Conservation (phyloP, 1,140 invertebrate genomes). For the Saccostrea echinata region DNA sequence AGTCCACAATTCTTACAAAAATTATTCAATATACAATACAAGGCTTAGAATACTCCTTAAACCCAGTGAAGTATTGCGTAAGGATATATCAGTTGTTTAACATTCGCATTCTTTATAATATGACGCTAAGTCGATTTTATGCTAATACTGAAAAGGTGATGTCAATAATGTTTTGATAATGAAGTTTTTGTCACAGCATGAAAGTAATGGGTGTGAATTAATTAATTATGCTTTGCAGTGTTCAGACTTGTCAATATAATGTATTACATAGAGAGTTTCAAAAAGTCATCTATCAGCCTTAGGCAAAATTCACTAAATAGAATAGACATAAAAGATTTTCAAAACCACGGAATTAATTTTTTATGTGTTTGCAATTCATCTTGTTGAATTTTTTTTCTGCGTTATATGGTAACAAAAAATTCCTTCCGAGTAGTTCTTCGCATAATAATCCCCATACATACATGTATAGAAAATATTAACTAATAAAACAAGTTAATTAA, state of each 20-base stretch:
- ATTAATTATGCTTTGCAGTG: slow-evolving; percentile 23
- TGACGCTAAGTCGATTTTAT: slow-evolving; percentile 37
- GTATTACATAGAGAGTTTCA: background rate
- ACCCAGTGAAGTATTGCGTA: background rate
- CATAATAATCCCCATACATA: too few relatives aligned
- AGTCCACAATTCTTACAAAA: background rate
- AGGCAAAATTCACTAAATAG: background rate
- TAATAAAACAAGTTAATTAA: too few relatives aligned
- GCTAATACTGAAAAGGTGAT: slow-evolving; percentile 14
- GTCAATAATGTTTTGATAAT: slow-evolving; percentile 34
- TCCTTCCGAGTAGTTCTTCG: too few relatives aligned
- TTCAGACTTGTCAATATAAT: slow-evolving; percentile 21
- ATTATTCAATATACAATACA: slow-evolving; percentile 30
- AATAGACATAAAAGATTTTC: background rate
- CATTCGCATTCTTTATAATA: background rate
- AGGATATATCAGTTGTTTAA: background rate
- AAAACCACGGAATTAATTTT: slow-evolving; percentile 12
- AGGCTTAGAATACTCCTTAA: background rate
- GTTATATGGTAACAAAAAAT: too few relatives aligned
- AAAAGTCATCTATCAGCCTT: slow-evolving; percentile 1
- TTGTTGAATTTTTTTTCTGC: background rate
- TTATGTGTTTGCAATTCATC: slow-evolving; percentile 22
- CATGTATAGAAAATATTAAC: too few relatives aligned
- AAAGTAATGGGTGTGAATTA: slow-evolving; percentile 25
- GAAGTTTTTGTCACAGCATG: slow-evolving; percentile 15